Percentiles rank a stretch among this genome's conserved stretches.
These are phyloP conservation scores for Microplitis manilae DNA, from an alignment of 2,888 invertebrate genomes.

Conservation along the genomic window DNA sequence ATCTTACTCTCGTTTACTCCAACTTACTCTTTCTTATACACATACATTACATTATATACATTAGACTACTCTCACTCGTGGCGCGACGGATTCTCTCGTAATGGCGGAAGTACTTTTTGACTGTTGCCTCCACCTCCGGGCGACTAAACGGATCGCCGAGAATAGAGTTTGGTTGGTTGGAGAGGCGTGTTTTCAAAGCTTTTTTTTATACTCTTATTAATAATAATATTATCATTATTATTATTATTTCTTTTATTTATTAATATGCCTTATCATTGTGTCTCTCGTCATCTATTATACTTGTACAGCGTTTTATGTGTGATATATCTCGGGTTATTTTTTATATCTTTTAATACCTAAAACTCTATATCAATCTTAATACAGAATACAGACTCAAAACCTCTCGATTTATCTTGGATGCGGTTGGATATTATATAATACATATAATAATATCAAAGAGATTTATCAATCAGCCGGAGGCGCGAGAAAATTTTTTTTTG, in stretches of 20 bases:
- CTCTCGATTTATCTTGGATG: constrained; percentile 2
- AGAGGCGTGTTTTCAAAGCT: constrained; percentile 16
- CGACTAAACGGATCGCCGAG: constrained; percentile 47
- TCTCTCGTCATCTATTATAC: constrained; percentile 7
- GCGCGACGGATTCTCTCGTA: constrained; percentile 39
- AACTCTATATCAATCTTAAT: background rate
- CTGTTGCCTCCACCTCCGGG: constrained; percentile 41
- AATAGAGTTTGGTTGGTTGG: constrained; percentile 38
- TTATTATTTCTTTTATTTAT: constrained; percentile 28
- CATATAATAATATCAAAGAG: constrained; percentile 38
- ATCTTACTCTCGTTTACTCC: background rate
- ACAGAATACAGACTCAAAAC: background rate
- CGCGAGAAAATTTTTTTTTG: constrained; percentile 34
- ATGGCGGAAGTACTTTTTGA: constrained; percentile 52
- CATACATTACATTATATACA: background rate
- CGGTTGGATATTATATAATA: background rate
- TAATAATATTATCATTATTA: constrained; percentile 21
- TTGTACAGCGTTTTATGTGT: constrained; percentile 6
- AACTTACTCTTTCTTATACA: constrained; percentile 11
- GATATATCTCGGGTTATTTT: constrained; percentile 14
- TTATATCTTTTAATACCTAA: constrained; percentile 22
- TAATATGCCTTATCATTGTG: constrained; percentile 19
- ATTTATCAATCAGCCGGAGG: constrained; percentile 48
- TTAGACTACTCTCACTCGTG: constrained; percentile 9
- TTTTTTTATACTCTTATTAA: constrained; percentile 2